Evolutionary conservation across 2,888 invertebrate genomes (phyloP).

Genomic region (Idaea straminata): DNA sequence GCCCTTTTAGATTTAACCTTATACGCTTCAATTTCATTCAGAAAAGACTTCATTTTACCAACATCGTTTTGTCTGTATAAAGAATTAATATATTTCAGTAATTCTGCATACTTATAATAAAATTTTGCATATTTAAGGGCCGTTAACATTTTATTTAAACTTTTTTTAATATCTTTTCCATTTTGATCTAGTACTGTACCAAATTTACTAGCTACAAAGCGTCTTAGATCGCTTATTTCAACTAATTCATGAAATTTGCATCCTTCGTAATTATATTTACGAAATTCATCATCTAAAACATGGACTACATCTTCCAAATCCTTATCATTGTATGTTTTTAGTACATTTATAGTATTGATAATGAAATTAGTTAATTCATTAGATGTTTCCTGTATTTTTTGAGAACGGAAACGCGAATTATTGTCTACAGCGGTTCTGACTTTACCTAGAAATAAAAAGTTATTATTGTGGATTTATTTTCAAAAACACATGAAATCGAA

Average conservation of each 20-base stretch:
- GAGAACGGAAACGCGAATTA: conserved; percentile 11
- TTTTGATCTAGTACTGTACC: conserved; percentile 27
- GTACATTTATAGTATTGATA: conserved; percentile 24
- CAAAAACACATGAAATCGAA: background rate
- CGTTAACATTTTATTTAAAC: conserved; percentile 25
- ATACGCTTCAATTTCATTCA: conserved; percentile 38
- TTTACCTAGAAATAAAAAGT: conserved; percentile 30
- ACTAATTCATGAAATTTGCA: conserved; percentile 43
- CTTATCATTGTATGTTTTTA: conserved; percentile 40
- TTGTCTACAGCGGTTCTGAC: conserved; percentile 33
- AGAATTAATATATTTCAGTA: conserved; percentile 43
- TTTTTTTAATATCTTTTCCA: conserved; percentile 26
- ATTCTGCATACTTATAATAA: conserved; percentile 16
- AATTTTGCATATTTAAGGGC: conserved; percentile 26
- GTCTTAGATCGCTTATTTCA: conserved; percentile 30
- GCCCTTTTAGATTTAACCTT: conserved; percentile 28
- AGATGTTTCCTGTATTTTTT: conserved; percentile 8
- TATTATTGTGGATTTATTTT: no score
- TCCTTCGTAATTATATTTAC: conserved; percentile 40
- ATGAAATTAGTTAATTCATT: conserved; percentile 46
- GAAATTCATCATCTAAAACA: conserved; percentile 39
- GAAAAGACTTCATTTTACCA: conserved; percentile 30
- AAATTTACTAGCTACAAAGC: conserved; percentile 33
- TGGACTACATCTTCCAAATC: conserved; percentile 39
- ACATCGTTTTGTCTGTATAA: conserved; percentile 35